phyloP scores from a whole-genome alignment of 2,888 invertebrate genomes.

The Drosophila acutilabella region DNA sequence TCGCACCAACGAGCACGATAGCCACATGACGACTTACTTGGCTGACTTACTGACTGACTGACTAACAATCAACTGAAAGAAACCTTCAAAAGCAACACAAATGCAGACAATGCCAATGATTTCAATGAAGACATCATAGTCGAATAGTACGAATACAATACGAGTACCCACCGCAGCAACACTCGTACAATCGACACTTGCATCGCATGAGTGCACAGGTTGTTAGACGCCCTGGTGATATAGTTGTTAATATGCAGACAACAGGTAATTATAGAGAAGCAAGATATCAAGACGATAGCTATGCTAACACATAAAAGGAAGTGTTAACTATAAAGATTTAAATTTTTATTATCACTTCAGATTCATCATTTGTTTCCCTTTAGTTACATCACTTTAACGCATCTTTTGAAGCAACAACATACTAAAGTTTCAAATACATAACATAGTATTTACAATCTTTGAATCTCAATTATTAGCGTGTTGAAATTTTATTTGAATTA shows the following conservation, averaged over 20 bases:
- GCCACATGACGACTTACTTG: constrained; percentile 32
- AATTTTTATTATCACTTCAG: constrained; percentile 30
- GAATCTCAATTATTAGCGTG: not conserved
- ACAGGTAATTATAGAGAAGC: constrained; percentile 29
- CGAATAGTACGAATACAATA: constrained; percentile 45
- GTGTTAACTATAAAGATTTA: constrained; percentile 37
- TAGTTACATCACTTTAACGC: not conserved
- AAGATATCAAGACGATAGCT: constrained; percentile 20
- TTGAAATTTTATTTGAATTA: not conserved
- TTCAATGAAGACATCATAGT: constrained; percentile 71
- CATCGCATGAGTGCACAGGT: constrained; percentile 59
- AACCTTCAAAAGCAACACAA: constrained; percentile 72
- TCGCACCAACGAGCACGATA: constrained; percentile 69
- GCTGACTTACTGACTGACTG: constrained; percentile 40
- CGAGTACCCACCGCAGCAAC: constrained; percentile 37
- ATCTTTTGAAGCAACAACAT: not conserved
- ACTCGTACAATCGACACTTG: constrained; percentile 63
- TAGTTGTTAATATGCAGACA: constrained; percentile 53
- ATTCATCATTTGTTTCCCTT: not conserved
- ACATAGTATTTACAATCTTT: not conserved
- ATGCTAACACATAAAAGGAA: constrained; percentile 21
- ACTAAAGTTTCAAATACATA: not conserved
- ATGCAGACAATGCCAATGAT: constrained; percentile 69
- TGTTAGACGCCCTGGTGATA: constrained; percentile 52
- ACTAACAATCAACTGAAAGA: constrained; percentile 50